A percentile compares a stretch with the other conserved stretches of the same genome.
These are phyloP conservation scores for Minunthozetes semirufus DNA, from an alignment of 2,888 invertebrate species.

Conservation along the genomic window DNA sequence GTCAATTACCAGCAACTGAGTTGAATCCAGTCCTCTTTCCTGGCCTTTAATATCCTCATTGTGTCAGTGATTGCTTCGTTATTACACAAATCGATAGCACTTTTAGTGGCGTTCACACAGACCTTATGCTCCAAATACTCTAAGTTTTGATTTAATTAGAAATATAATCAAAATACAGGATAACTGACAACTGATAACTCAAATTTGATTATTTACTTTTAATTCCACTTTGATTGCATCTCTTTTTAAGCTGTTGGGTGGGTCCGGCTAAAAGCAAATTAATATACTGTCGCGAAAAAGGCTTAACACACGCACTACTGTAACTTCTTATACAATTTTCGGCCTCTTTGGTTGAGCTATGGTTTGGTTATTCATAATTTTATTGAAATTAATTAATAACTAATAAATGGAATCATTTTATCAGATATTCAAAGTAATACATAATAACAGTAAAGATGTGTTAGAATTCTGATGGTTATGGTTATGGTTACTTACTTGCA, in stretches of 20 bases:
- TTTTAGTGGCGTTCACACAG: conserved; percentile 36
- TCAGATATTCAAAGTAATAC: not conserved
- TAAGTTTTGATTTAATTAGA: not conserved
- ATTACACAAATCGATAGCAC: conserved; percentile 34
- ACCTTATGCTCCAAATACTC: conserved; percentile 33
- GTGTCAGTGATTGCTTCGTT: conserved; percentile 33
- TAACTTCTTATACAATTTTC: conserved; percentile 33
- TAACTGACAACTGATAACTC: not conserved
- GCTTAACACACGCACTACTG: conserved; percentile 36
- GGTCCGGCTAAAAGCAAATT: conserved; percentile 37
- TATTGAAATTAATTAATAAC: not conserved
- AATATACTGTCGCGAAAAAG: conserved; percentile 37
- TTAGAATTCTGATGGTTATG: not conserved
- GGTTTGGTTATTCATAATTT: not conserved
- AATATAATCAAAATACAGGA: no score
- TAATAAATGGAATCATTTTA: not conserved
- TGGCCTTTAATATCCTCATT: conserved; percentile 35
- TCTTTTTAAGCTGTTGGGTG: conserved; percentile 30
- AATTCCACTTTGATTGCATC: conserved; percentile 29
- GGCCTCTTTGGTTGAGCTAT: conserved; percentile 33
- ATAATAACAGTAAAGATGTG: not conserved
- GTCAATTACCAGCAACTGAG: conserved; percentile 35
- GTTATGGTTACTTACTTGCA: conserved; percentile 36
- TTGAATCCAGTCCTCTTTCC: conserved; percentile 37
- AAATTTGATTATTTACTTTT: conserved; percentile 20